Evolutionary conservation across 64 coral and sea anemone genomes (phyloP).

Genomic region (Stichodactyla helianthus): DNA sequence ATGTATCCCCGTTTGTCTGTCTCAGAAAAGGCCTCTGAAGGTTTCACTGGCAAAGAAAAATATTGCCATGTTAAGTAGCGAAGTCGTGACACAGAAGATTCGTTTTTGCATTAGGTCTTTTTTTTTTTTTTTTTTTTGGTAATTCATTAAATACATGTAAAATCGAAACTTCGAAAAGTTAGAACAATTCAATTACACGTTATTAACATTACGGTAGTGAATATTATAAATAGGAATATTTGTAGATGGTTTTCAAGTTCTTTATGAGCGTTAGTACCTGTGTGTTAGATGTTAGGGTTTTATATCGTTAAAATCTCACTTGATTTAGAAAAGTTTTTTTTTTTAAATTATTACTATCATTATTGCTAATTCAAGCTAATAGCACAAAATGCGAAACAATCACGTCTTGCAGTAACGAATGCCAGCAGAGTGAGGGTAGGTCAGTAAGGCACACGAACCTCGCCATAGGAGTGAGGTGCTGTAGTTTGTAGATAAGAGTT

Average conservation of each 20-base stretch:
- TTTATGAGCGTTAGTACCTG: not conserved
- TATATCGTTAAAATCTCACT: no score
- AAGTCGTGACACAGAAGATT: not conserved
- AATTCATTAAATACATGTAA: conserved; percentile 3
- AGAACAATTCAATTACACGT: not conserved
- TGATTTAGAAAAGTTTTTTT: no score
- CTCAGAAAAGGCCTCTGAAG: not conserved
- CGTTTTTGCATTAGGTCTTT: not conserved
- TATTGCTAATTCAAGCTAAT: no score
- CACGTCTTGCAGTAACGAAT: no score
- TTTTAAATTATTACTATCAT: no score
- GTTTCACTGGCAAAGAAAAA: not conserved
- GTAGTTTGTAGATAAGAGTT: no score
- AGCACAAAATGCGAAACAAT: no score
- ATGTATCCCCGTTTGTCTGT: no score
- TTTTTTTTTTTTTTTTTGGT: not conserved
- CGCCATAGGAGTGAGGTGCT: no score
- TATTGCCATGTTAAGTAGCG: not conserved
- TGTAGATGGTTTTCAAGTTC: not conserved
- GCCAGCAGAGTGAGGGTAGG: no score
- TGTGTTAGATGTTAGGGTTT: not conserved
- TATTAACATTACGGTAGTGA: not conserved
- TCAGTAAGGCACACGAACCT: no score
- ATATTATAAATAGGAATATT: not conserved
- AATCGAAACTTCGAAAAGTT: not conserved